phyloP scores from a whole-genome alignment of 2,797 vertebrate genomes.

The Florisuga fusca region DNA sequence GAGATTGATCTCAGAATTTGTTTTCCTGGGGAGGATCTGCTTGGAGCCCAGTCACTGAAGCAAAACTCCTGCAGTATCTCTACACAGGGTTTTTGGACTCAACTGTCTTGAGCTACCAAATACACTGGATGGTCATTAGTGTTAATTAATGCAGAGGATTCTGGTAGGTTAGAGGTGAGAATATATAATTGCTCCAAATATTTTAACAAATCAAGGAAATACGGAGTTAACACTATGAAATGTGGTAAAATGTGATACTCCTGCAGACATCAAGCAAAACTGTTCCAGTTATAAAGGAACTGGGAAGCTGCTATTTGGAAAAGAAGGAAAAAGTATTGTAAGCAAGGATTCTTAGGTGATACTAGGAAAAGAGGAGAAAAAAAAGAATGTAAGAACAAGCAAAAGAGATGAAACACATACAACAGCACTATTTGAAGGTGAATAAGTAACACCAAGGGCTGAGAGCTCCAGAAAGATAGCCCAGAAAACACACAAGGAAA shows the following conservation, averaged over 20 bases:
- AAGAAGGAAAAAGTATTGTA: neutral
- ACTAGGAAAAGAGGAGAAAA: neutral
- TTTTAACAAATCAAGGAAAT: constrained; percentile 4
- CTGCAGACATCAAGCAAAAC: constrained; percentile 9
- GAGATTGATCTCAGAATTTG: constrained; percentile 46
- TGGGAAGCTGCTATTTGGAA: neutral
- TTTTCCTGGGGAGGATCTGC: constrained; percentile 32
- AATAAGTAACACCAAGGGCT: neutral
- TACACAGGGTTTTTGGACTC: neutral
- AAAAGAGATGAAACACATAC: neutral
- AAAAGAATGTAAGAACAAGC: neutral
- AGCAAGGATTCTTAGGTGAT: neutral
- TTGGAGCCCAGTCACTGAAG: constrained; percentile 14
- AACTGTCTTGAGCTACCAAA: neutral
- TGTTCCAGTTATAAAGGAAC: neutral
- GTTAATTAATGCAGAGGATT: neutral
- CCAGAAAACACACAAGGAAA: neutral
- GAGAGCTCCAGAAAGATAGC: neutral
- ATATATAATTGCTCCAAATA: neutral
- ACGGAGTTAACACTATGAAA: neutral
- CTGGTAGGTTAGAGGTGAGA: neutral
- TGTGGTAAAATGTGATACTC: neutral
- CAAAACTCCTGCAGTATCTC: neutral
- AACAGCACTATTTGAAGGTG: neutral
- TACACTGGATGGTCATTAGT: neutral